Evolutionary conservation across 2,113 vertebrate genomes (phyloP), one percentile per base, ranked within the genome.

Genomic region (Percina caprodes): DNA sequence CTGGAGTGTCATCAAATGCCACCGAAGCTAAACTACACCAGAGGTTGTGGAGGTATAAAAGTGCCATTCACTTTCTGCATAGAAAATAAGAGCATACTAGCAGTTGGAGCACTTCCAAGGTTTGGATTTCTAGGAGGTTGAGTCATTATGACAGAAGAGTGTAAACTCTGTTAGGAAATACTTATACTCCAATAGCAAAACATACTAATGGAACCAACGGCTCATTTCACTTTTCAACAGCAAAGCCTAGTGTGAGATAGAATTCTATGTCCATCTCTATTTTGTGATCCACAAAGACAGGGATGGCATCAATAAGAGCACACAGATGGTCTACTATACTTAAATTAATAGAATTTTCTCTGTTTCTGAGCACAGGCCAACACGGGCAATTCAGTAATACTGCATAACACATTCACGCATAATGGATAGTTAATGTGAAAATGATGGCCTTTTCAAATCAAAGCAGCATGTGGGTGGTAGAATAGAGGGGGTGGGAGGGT

Each of bases 361-460:
- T 0, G 11, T 73, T 80, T 68, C 69, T 77, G 74, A 87, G 65
- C 71, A 4, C 56, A 51, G 49, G 66, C 83, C 82, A 83, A 56
- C 76, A 2, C 68, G 16, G 61, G 45, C 73, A 74, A 74, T 89
- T 68, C 74, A 46, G 55, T 79, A 59, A 78, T 48, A 70, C 52
- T 16, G 23, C 69, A 73, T 26, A 87, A 87, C 84, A 54, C 70
- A 84, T 89, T 82, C 77, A 61, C 74, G 58, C 77, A 74, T 87
- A 91, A 92, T 90, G 86, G 88, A 83, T 66, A 19, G 71, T 79
- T 92, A 80, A 90, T 89, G 87, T 69, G 86, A 80, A 91, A 91
- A 90, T 88, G 62, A 92, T 90, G 88, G 69, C 82, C 71, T 91
- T 86, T 86, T 86, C 49, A 75, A 89, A 87, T 85, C 78, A 88